Evolutionary conservation across 2,888 invertebrate species (phyloP).

Genomic region (Brachypterus glaber): DNA sequence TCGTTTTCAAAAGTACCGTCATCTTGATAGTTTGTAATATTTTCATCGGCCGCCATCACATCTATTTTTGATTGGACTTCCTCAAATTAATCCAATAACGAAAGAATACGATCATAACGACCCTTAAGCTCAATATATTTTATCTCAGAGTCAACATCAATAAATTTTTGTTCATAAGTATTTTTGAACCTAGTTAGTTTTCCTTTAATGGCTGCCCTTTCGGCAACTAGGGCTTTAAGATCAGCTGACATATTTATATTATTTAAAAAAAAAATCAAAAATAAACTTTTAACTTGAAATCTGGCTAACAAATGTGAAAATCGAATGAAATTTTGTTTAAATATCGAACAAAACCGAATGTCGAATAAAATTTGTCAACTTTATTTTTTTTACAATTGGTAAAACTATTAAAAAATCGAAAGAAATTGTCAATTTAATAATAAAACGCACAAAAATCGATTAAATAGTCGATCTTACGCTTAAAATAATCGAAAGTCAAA

Average conservation of each 20-base stretch:
- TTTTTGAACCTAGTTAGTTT: slow-evolving; percentile 1
- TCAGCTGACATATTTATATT: background rate
- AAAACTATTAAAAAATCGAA: too few species aligned
- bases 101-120: background rate
- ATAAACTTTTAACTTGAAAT: too few species aligned
- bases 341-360: too few species aligned
- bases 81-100: background rate
- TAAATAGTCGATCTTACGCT: too few species aligned
- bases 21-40: background rate
- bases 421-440: too few species aligned
- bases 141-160: background rate
- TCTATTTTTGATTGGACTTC: background rate
- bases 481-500: too few species aligned
- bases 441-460: too few species aligned
- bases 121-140: background rate
- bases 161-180: background rate
- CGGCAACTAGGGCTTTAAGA: background rate
- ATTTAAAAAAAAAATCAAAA: too few species aligned
- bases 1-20: background rate
- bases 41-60: background rate
- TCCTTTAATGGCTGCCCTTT: background rate
- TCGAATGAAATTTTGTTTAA: too few species aligned
- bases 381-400: too few species aligned
- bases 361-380: too few species aligned
- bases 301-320: too few species aligned